Percentiles rank a stretch among this genome's conserved stretches.
Evolutionary conservation across 2,113 vertebrate genomes (phyloP).

Genomic region (Cygnus buccinator): DNA sequence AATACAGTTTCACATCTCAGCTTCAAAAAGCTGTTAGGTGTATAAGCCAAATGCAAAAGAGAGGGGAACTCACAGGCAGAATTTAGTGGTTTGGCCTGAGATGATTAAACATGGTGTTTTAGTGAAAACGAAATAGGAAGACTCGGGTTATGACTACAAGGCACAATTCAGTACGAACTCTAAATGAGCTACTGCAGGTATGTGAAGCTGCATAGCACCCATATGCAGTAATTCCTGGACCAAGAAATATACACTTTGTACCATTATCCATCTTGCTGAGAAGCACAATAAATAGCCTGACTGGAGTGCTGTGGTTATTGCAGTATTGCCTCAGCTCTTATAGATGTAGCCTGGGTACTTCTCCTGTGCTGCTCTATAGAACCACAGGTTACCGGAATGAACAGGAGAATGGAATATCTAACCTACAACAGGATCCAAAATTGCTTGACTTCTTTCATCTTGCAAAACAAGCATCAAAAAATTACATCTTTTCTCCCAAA

Average conservation of each 20-base stretch:
- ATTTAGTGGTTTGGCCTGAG: not conserved
- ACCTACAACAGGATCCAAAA: not conserved
- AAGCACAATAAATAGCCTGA: not conserved
- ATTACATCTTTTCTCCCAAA: accelerated
- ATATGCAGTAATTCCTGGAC: not conserved
- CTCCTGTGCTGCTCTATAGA: not conserved
- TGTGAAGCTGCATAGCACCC: not conserved
- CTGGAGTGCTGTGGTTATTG: not conserved
- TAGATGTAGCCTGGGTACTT: not conserved
- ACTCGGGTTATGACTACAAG: not conserved
- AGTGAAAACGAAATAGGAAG: conserved; percentile 15
- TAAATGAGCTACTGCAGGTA: not conserved
- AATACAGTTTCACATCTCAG: not conserved
- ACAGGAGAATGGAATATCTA: not conserved
- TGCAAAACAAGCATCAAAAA: not conserved
- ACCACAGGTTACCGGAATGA: not conserved
- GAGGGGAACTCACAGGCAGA: not conserved
- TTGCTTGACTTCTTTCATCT: not conserved
- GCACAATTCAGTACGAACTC: not conserved
- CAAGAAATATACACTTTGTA: not conserved
- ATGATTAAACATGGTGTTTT: not conserved
- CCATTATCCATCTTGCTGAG: not conserved
- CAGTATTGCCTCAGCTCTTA: not conserved
- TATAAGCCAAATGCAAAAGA: not conserved
- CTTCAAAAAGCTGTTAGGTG: not conserved